Percentiles rank a stretch among this genome's conserved stretches.
Conservation (phyloP, 2,113 vertebrate species). For the Mugil cephalus region DNA sequence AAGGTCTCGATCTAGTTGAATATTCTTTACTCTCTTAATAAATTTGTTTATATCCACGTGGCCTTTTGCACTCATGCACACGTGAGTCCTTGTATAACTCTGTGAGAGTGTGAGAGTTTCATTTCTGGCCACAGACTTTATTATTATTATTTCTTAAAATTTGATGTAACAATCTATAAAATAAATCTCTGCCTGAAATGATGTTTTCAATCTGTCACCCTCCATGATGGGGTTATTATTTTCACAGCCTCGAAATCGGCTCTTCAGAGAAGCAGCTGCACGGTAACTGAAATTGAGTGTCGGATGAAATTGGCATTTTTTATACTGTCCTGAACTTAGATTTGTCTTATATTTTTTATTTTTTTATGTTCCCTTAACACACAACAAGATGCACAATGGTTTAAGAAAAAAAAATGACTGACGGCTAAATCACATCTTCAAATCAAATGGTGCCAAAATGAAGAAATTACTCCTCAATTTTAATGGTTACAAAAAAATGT, state of each 20-base stretch:
- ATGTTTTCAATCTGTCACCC: slow-evolving; percentile 7
- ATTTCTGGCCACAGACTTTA: background rate
- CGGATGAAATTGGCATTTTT: slow-evolving; percentile 21
- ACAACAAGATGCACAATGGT: no score
- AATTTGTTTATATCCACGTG: background rate
- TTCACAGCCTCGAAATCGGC: slow-evolving; percentile 9
- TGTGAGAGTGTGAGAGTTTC: background rate
- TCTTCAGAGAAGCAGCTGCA: no score
- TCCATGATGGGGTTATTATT: slow-evolving; percentile 1
- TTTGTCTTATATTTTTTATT: no score
- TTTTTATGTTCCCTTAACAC: no score
- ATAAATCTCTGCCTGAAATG: background rate
- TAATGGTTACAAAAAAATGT: no score
- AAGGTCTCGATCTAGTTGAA: no score
- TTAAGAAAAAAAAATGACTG: no score
- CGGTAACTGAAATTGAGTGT: slow-evolving; percentile 25
- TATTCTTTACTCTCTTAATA: background rate
- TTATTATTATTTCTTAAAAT: background rate
- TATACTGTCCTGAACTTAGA: background rate
- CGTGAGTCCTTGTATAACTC: no score
- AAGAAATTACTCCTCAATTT: no score
- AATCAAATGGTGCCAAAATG: no score
- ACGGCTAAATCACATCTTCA: no score
- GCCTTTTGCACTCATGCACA: background rate
- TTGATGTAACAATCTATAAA: slow-evolving; percentile 1